A percentile compares a stretch with the other conserved stretches of the same genome.
Evolutionary conservation across 2,888 invertebrate species (phyloP).

Genomic region (Eristalis intricaria): DNA sequence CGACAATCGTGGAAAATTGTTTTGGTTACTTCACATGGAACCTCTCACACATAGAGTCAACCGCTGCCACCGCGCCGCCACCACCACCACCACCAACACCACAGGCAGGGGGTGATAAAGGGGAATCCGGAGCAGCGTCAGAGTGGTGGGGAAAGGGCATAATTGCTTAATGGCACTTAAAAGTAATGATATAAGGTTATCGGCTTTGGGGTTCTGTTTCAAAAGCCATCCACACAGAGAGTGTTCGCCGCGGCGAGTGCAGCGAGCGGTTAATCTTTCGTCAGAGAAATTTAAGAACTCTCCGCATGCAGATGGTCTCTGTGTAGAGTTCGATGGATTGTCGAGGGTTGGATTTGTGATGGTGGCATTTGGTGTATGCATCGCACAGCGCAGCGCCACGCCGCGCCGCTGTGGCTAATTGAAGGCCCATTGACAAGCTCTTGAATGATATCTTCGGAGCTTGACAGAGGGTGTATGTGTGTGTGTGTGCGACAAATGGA

Average conservation of each 20-base stretch:
- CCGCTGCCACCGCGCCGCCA: not conserved
- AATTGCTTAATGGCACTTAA: constrained; percentile 72
- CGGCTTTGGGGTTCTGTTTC: constrained; percentile 56
- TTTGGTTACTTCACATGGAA: constrained; percentile 50
- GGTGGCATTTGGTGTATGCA: not conserved
- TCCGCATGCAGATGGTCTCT: constrained; percentile 42
- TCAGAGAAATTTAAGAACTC: constrained; percentile 31
- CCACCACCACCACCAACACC: not conserved
- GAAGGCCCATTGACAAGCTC: constrained; percentile 49
- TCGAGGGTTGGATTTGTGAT: constrained; percentile 29
- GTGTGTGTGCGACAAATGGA: constrained; percentile 49
- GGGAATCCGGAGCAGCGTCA: not conserved
- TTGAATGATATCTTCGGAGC: constrained; percentile 1
- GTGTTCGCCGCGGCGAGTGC: not conserved
- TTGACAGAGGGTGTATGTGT: not conserved
- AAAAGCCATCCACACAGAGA: constrained; percentile 27
- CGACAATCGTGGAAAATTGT: constrained; percentile 51
- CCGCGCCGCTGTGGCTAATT: constrained; percentile 36
- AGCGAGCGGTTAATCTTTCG: constrained; percentile 43
- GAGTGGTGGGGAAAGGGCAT: constrained; percentile 11
- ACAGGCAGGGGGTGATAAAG: not conserved
- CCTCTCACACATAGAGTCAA: constrained; percentile 22
- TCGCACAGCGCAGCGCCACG: not conserved
- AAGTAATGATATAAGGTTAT: constrained; percentile 69
- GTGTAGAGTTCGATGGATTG: not conserved